A percentile compares a stretch with the other conserved stretches of the same genome.
Evolutionary conservation across 2,888 invertebrate genomes (phyloP).

Genomic region (Netelia inedita): DNA sequence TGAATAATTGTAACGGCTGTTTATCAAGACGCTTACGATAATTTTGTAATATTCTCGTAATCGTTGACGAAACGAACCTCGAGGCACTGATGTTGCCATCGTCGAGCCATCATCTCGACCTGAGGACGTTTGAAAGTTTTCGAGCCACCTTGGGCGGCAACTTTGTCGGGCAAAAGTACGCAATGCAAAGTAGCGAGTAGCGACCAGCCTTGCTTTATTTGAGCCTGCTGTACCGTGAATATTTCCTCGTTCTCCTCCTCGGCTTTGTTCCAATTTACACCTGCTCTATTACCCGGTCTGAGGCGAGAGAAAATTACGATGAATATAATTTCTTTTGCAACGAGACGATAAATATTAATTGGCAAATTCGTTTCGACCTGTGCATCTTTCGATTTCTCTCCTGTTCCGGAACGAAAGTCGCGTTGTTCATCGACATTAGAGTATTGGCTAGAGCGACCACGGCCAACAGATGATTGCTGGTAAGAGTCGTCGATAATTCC

Average conservation of each 20-base stretch:
- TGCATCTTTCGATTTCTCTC: constrained; percentile 92
- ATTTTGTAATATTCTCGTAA: not conserved
- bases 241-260: constrained; percentile 94
- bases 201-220: constrained; percentile 99
- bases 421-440: constrained; percentile 98
- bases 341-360: not conserved
- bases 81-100: constrained; percentile 99
- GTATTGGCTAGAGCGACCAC: constrained; percentile 98
- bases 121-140: constrained; percentile 96
- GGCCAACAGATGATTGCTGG: constrained; percentile 97
- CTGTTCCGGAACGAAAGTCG: constrained; percentile 96
- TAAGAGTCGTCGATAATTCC: constrained; percentile 97
- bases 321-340: constrained; percentile 3
- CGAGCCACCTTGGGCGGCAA: constrained; percentile 89
- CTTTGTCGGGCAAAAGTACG: constrained; percentile 97
- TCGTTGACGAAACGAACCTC: constrained; percentile 88
- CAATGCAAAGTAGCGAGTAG: constrained; percentile 98
- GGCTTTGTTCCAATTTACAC: constrained; percentile 89
- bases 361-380: constrained; percentile 85
- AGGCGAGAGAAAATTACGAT: constrained; percentile 8
- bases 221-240: constrained; percentile 94
- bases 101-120: constrained; percentile 98
- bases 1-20: not conserved
- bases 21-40: not conserved
- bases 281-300: constrained; percentile 89